Evolutionary conservation across 2,888 invertebrate species (phyloP).

Genomic region (Tanypteryx hageni): DNA sequence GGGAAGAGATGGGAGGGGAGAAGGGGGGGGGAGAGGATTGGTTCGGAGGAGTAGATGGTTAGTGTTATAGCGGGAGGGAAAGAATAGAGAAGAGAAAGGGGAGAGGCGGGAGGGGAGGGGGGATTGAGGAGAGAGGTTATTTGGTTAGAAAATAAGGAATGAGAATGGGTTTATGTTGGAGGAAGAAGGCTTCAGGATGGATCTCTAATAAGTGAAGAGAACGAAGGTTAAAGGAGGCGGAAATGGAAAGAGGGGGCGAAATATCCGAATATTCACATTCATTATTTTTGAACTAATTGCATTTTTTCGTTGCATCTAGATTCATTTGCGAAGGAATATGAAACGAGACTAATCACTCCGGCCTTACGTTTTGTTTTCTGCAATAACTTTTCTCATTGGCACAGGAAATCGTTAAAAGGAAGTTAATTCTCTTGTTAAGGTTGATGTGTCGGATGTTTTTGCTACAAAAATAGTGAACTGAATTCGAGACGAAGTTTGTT

Average conservation of each 20-base stretch:
- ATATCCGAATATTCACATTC: background rate
- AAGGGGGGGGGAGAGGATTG: background rate
- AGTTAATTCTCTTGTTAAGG: too few relatives aligned
- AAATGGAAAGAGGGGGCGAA: background rate
- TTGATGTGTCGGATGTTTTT: too few relatives aligned
- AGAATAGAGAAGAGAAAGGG: background rate
- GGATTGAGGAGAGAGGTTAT: background rate
- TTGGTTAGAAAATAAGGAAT: constrained; percentile 35
- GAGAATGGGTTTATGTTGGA: constrained; percentile 8
- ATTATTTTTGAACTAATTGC: background rate
- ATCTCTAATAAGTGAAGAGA: background rate
- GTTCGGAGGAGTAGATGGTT: background rate
- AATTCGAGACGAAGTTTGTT: too few relatives aligned
- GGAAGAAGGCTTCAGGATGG: background rate
- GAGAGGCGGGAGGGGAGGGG: background rate
- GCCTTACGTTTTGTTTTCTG: too few relatives aligned
- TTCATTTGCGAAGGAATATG: too few relatives aligned
- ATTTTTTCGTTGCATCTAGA: background rate
- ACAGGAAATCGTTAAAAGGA: too few relatives aligned
- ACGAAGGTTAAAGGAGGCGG: background rate
- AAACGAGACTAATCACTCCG: too few relatives aligned
- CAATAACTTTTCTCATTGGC: too few relatives aligned
- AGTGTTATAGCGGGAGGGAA: background rate
- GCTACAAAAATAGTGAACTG: too few relatives aligned
- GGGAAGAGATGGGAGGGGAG: background rate